Evolutionary conservation across 2,797 vertebrate species (phyloP).

Genomic region (Austrolebias charrua): DNA sequence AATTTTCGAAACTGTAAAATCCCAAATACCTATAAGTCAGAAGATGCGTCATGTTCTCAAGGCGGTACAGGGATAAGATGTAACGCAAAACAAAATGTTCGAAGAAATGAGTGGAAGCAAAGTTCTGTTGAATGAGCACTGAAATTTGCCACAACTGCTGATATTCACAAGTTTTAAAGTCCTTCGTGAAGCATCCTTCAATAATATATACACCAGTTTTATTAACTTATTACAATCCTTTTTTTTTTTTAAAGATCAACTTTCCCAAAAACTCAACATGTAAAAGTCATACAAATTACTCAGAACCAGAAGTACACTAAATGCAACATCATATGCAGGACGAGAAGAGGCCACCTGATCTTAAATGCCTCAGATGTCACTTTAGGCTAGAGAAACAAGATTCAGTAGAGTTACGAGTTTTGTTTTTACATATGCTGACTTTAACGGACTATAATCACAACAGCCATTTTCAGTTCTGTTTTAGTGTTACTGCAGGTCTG

Average conservation of each 20-base stretch:
- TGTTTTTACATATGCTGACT: slow-evolving; percentile 20
- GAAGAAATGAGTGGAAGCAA: slow-evolving; percentile 24
- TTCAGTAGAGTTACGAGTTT: neutral
- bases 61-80: slow-evolving; percentile 13
- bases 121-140: slow-evolving; percentile 18
- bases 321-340: neutral
- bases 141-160: slow-evolving; percentile 10
- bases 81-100: slow-evolving; percentile 17
- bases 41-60: slow-evolving; percentile 11
- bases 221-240: slow-evolving; percentile 19
- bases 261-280: slow-evolving; percentile 28
- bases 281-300: slow-evolving; percentile 13
- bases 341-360: slow-evolving; percentile 29
- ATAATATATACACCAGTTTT: slow-evolving; percentile 31
- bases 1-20: slow-evolving; percentile 1
- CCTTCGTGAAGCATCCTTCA: slow-evolving; percentile 44
- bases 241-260: slow-evolving; percentile 20
- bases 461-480: slow-evolving; percentile 20
- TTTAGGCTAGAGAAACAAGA: slow-evolving; percentile 18
- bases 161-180: slow-evolving; percentile 11
- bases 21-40: neutral
- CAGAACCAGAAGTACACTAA: slow-evolving; percentile 1
- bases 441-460: slow-evolving; percentile 2
- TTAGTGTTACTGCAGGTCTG: slow-evolving; percentile 37
- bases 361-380: slow-evolving; percentile 7